Base-by-base conservation (phyloP, 2,113 vertebrate genomes). In the Fregetta grallaria region DNA sequence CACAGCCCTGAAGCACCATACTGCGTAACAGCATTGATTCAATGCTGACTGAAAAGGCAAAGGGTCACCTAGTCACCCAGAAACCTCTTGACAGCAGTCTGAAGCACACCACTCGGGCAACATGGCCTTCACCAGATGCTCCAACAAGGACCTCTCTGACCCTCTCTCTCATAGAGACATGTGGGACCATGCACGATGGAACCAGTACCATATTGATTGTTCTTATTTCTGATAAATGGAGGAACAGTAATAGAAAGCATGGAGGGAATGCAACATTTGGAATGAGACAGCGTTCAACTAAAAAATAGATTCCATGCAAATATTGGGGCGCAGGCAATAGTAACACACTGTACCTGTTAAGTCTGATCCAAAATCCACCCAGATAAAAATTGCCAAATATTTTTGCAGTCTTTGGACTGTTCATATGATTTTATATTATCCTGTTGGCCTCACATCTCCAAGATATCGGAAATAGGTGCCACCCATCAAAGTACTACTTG, bases 191-290 rank as follows among this genome's bases (percentile, higher is more conserved):
- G 9, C 36, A 76, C 26, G 15, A 40, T 0, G 67, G 29, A 94
- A 56, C 10, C 0, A 0, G 11, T 12, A 27, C 14, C 8, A 10
- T 9, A 23, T 1, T 14, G 32, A 66, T 17, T 0, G 0, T 18
- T 73, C 72, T 70, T 29, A 55, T 26, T 74, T 87, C 19, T 49
- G 27, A 55, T 84, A 59, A 80, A 49, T 4, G 5, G 15, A 89
- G 38, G 17, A 61, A 61, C 1, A 12, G 21, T 3, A 55, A 52
- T 2, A 83, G 30, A 79, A 92, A 93, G 45, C 29, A 67, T 9
- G 47, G 56, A 40, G 16, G 3, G 4, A 71, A 89, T 15, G 12
- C 27, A 74, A 1, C 16, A 71, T 30, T 70, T 67, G 19, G 29
- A 86, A 84, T 9, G 15, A 78, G 38, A 72, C 71, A 17, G 34